phyloP scores from a whole-genome alignment of 1,140 invertebrate genomes.

The Nasonia longicornis region DNA sequence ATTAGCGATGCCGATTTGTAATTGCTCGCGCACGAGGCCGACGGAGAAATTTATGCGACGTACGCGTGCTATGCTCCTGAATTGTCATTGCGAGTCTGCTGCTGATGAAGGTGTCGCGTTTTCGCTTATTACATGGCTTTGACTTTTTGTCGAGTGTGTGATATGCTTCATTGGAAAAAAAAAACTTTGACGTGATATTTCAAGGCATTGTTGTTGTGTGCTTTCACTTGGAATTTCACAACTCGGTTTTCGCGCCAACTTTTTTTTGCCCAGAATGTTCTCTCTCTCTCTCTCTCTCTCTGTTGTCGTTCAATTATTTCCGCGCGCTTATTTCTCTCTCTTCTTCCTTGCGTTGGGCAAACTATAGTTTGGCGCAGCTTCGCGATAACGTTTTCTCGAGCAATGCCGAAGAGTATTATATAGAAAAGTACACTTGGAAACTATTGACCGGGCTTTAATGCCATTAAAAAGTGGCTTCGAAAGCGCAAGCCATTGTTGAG shows the following conservation, averaged over 20 bases:
- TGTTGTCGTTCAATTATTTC: background rate
- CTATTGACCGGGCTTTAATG: conserved; percentile 17
- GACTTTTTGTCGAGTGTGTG: too few species aligned
- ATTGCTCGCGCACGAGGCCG: conserved; percentile 49
- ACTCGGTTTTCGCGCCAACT: background rate
- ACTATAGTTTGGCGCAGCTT: conserved; percentile 10
- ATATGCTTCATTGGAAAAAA: too few species aligned
- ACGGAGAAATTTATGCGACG: conserved; percentile 41
- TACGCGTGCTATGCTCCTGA: background rate
- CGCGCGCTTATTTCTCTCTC: background rate
- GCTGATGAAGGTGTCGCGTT: too few species aligned
- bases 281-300: too few species aligned
- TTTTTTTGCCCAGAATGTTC: background rate
- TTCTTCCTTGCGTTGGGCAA: background rate
- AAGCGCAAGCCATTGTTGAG: background rate
- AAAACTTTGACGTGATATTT: background rate
- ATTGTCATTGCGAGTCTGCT: too few species aligned
- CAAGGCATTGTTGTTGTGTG: background rate
- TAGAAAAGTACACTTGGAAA: conserved; percentile 22
- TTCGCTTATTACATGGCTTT: too few species aligned
- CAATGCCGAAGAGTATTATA: background rate
- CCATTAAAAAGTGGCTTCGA: background rate
- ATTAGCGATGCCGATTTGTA: conserved; percentile 64
- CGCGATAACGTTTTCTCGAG: background rate
- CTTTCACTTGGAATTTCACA: background rate